A percentile compares a stretch with the other conserved stretches of the same genome.
These are phyloP conservation scores for Drosophila funebris DNA, from an alignment of 1,140 invertebrate species.

Conservation along the genomic window DNA sequence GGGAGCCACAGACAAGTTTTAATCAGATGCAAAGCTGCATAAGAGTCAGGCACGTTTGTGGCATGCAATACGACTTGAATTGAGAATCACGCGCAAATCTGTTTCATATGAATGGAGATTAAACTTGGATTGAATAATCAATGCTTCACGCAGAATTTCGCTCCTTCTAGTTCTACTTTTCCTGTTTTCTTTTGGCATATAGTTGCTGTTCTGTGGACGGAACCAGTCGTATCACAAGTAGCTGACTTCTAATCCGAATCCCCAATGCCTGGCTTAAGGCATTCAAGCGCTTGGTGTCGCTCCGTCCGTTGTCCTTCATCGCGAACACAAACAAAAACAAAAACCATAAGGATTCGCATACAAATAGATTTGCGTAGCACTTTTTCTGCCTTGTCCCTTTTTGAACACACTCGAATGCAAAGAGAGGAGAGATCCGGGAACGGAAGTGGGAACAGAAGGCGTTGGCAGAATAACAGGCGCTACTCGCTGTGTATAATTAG, in stretches of 20 bases:
- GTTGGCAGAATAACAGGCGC: constrained; percentile 49
- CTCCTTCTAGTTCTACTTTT: constrained; percentile 5
- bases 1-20: neutral
- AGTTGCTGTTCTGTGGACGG: neutral
- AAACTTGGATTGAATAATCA: constrained; percentile 31
- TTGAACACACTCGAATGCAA: neutral
- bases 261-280: constrained; percentile 13
- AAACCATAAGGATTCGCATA: constrained; percentile 52
- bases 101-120: constrained; percentile 39
- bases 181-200: neutral
- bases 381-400: constrained; percentile 18
- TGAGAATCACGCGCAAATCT: constrained; percentile 34
- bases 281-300: constrained; percentile 44
- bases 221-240: constrained; percentile 1
- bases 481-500: constrained; percentile 54
- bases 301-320: neutral
- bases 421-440: too few species aligned
- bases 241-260: constrained; percentile 48
- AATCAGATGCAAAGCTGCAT: neutral
- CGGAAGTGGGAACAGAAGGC: neutral
- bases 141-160: constrained; percentile 33
- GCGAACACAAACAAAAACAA: constrained; percentile 31
- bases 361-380: constrained; percentile 50
- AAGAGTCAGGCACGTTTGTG: neutral
- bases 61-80: neutral